phyloP scores from a whole-genome alignment of 2,113 vertebrate species.

The Xenopus tropicalis region DNA sequence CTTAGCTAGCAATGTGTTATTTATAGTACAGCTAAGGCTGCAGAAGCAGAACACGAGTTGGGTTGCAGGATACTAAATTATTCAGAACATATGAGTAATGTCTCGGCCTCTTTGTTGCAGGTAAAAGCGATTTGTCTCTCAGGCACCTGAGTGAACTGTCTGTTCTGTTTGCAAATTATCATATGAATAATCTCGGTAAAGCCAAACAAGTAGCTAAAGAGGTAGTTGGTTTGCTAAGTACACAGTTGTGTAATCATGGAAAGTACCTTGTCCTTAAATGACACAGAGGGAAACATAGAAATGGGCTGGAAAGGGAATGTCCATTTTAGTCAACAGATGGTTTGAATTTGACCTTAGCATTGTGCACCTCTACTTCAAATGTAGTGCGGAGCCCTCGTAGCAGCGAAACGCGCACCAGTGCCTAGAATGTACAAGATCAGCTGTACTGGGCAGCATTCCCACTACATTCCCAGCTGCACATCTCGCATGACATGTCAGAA shows the following conservation, averaged over 20 bases:
- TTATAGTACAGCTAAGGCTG: background rate
- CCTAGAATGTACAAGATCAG: background rate
- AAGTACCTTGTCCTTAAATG: slow-evolving; percentile 45
- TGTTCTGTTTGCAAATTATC: slow-evolving; percentile 19
- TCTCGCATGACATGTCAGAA: background rate
- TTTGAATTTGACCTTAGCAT: slow-evolving; percentile 35
- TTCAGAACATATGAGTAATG: background rate
- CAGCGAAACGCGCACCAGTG: background rate
- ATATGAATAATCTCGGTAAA: slow-evolving; percentile 32
- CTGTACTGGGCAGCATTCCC: background rate
- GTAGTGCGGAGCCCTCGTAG: slow-evolving; percentile 5
- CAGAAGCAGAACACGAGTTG: background rate
- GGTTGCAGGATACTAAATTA: background rate
- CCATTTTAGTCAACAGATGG: slow-evolving; percentile 37
- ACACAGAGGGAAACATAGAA: slow-evolving; percentile 30
- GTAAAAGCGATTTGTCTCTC: background rate
- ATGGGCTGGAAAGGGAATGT: slow-evolving; percentile 34
- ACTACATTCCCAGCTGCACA: background rate
- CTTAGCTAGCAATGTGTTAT: background rate
- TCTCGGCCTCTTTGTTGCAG: background rate
- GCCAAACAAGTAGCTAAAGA: slow-evolving; percentile 24
- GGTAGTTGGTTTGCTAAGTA: slow-evolving; percentile 27
- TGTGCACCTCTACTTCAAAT: slow-evolving; percentile 25
- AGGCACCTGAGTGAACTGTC: background rate
- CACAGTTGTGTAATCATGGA: slow-evolving; percentile 44